Evolutionary conservation across 2,113 vertebrate species (phyloP).

Genomic region (Megaceryle maxima): DNA sequence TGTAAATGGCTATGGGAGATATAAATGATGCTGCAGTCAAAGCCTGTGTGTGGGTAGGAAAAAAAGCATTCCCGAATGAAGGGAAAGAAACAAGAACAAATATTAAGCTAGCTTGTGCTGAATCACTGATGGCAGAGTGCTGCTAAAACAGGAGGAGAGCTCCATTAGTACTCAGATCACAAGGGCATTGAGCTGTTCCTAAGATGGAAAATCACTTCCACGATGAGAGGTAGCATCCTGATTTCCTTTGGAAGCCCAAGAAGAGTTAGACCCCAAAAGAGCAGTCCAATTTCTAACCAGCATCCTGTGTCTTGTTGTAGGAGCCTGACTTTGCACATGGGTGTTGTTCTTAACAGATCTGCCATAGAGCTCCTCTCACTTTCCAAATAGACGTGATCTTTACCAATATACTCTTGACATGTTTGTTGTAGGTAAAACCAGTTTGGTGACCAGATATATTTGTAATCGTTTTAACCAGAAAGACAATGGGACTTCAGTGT

Average conservation of each 20-base stretch:
- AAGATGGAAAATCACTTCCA: neutral
- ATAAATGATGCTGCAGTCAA: neutral
- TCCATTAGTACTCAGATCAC: neutral
- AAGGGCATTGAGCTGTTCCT: neutral
- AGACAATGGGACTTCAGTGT: neutral
- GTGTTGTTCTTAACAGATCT: neutral
- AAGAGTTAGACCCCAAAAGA: neutral
- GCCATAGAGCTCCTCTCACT: neutral
- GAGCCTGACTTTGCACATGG: neutral
- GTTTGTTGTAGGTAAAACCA: slow-evolving; percentile 21
- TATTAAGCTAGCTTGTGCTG: neutral
- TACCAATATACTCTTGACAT: neutral
- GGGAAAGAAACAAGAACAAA: neutral
- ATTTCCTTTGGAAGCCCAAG: neutral
- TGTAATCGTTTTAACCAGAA: slow-evolving; percentile 31
- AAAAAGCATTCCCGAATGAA: neutral
- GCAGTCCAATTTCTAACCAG: neutral
- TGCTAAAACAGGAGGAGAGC: neutral
- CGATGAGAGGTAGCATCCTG: neutral
- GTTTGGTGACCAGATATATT: neutral
- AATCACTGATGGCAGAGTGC: neutral
- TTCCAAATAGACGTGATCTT: neutral
- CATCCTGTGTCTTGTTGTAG: neutral
- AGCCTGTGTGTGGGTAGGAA: neutral
- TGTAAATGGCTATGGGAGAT: neutral